These are phyloP conservation scores for Colius striatus DNA, from an alignment of 2,113 vertebrate species.

Conservation along the genomic window DNA sequence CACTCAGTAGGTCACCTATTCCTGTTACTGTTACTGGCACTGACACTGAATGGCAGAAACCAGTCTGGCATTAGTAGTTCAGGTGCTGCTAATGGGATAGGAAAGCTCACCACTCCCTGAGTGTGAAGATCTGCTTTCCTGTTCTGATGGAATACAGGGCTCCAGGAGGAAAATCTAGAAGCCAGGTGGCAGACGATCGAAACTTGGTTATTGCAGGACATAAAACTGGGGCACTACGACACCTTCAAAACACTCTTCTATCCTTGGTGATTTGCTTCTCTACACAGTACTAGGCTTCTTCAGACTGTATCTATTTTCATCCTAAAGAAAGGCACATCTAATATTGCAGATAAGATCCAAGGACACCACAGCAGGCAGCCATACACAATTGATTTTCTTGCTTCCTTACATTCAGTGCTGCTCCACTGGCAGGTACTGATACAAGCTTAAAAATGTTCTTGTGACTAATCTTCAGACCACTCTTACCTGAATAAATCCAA, in stretches of 20 bases:
- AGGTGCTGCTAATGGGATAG: background rate
- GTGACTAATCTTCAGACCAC: background rate
- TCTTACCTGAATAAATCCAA: background rate
- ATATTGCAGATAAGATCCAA: slow-evolving; percentile 52
- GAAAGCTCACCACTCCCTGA: background rate
- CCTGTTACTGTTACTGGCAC: fast-evolving
- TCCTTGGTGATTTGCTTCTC: background rate
- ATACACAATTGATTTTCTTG: slow-evolving; percentile 8
- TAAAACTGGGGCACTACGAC: background rate
- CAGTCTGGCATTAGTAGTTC: background rate
- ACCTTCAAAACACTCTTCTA: background rate
- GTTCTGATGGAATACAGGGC: background rate
- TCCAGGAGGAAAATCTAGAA: background rate
- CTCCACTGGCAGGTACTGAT: slow-evolving; percentile 9
- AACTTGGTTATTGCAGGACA: background rate
- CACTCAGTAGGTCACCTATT: background rate
- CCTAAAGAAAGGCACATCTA: background rate
- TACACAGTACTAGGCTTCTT: background rate
- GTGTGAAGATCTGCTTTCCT: background rate
- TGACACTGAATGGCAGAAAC: background rate
- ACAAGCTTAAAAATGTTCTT: background rate
- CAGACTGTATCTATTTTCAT: slow-evolving; percentile 5
- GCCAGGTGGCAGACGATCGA: background rate
- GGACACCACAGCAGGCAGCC: slow-evolving; percentile 22
- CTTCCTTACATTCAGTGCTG: background rate